Evolutionary conservation across 2,113 vertebrate genomes (phyloP).

Genomic region (Chlamydotis undulata): DNA sequence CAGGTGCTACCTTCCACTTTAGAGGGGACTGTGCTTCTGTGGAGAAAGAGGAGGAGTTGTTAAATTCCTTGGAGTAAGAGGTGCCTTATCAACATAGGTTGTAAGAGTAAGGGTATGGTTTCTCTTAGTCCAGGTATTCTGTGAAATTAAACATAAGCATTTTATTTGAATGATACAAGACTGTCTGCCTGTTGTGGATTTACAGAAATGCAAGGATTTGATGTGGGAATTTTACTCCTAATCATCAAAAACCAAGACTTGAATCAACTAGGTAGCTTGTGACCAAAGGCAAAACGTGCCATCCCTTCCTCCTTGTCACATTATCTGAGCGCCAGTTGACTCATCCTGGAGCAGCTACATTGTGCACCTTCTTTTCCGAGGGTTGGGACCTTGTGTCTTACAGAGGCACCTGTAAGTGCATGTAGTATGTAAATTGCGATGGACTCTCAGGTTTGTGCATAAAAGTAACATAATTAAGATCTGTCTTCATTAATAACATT

Average conservation of each 20-base stretch:
- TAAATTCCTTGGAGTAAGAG: neutral
- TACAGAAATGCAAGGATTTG: neutral
- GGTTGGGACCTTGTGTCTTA: neutral
- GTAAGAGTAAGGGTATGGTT: neutral
- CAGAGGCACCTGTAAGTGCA: neutral
- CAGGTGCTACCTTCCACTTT: neutral
- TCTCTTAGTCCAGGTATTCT: neutral
- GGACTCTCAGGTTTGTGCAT: neutral
- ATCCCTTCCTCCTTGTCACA: neutral
- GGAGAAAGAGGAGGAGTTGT: neutral
- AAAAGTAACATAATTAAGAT: neutral
- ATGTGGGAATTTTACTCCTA: neutral
- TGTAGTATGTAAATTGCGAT: neutral
- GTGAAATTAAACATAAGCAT: neutral
- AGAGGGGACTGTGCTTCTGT: neutral
- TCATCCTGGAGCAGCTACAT: neutral
- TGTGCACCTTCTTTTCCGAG: neutral
- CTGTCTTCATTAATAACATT: neutral
- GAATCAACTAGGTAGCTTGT: neutral
- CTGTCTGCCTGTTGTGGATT: neutral
- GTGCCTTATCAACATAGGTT: neutral
- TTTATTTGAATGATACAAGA: neutral
- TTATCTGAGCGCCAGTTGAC: neutral
- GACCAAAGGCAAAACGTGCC: neutral
- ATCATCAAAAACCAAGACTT: neutral